Evolutionary conservation across 2,797 vertebrate species (phyloP).

Genomic region (Gastrophryne carolinensis): DNA sequence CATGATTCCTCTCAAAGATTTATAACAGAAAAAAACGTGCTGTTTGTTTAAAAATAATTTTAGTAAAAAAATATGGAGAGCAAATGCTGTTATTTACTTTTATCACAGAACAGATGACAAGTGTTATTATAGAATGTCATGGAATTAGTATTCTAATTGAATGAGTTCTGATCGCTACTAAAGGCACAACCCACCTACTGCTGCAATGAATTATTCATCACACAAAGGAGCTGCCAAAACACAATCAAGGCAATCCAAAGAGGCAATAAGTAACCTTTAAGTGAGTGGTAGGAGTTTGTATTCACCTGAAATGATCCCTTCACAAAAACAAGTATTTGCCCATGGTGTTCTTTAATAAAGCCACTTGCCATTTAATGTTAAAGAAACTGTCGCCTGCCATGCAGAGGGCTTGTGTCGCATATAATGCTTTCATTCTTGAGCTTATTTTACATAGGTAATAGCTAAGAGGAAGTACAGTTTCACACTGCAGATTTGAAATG

Average conservation of each 20-base stretch:
- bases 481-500: too few species aligned
- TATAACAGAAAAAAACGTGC: not conserved
- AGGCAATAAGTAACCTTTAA: slow-evolving; percentile 47
- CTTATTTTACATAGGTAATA: not conserved
- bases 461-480: too few species aligned
- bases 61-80: not conserved
- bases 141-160: slow-evolving; percentile 47
- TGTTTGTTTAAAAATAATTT: not conserved
- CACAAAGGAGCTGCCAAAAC: slow-evolving; percentile 43
- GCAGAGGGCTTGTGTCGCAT: not conserved
- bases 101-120: slow-evolving; percentile 19
- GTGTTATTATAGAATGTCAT: slow-evolving; percentile 8
- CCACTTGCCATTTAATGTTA: slow-evolving; percentile 37
- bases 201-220: slow-evolving; percentile 51
- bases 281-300: slow-evolving; percentile 45
- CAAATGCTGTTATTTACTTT: slow-evolving; percentile 10
- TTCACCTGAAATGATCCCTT: slow-evolving; percentile 37
- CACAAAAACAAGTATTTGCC: slow-evolving; percentile 40
- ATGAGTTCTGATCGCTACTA: slow-evolving; percentile 42
- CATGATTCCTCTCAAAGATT: not conserved
- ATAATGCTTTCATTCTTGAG: slow-evolving; percentile 1
- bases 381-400: slow-evolving; percentile 36
- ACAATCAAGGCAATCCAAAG: slow-evolving; percentile 45
- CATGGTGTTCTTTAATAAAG: slow-evolving; percentile 23
- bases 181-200: slow-evolving; percentile 48